phyloP scores from a whole-genome alignment of 2,797 vertebrate genomes.

The Syngnathus rostellatus region DNA sequence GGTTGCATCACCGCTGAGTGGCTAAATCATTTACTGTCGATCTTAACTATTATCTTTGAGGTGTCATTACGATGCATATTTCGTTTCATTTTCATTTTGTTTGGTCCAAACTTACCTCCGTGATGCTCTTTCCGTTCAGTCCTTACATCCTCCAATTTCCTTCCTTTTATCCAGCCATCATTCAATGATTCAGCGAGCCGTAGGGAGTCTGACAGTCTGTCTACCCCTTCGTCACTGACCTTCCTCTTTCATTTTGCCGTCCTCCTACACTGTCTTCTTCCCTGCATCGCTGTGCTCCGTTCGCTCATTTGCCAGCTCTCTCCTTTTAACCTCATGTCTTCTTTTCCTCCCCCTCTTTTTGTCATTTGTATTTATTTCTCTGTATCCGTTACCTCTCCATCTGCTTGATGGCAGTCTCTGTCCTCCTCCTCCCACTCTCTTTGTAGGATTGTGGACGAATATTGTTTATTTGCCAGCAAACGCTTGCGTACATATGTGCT shows the following conservation, averaged over 20 bases:
- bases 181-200: slow-evolving; percentile 38
- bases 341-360: not conserved
- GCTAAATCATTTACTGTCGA: not conserved
- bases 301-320: slow-evolving; percentile 17
- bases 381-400: not conserved
- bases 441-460: not conserved
- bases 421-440: not conserved
- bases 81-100: not conserved
- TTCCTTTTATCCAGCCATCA: slow-evolving; percentile 24
- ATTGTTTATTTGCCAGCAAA: not conserved
- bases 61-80: not conserved
- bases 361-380: not conserved
- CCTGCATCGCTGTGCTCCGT: slow-evolving; percentile 18
- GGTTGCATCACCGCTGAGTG: not conserved
- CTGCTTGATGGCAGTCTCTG: not conserved
- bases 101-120: not conserved
- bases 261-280: slow-evolving; percentile 31
- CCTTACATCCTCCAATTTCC: not conserved
- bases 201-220: slow-evolving; percentile 27
- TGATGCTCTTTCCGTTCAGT: not conserved
- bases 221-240: slow-evolving; percentile 44
- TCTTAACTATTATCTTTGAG: not conserved
- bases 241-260: slow-evolving; percentile 39
- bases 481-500: not conserved
- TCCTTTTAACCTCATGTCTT: not conserved